phyloP scores from a whole-genome alignment of 2,888 invertebrate species.

The Leptinotarsa juncta region DNA sequence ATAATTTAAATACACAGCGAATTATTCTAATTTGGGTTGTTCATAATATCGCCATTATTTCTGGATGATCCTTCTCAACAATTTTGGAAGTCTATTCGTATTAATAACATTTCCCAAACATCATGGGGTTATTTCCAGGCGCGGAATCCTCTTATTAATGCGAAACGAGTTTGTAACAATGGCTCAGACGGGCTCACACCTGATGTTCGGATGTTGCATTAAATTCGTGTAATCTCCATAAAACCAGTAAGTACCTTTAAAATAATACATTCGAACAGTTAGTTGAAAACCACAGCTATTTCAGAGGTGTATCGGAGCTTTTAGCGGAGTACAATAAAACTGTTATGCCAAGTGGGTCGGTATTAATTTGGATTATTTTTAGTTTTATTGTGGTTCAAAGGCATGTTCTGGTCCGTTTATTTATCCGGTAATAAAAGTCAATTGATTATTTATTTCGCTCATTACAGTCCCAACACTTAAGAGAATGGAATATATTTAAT shows the following conservation, averaged over 20 bases:
- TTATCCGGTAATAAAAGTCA: not conserved
- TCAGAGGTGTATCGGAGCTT: constrained; percentile 11
- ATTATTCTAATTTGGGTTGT: not conserved
- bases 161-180: not conserved
- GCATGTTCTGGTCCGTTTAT: constrained; percentile 9
- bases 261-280: constrained; percentile 10
- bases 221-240: not conserved
- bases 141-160: constrained; percentile 3
- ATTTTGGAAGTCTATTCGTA: not conserved
- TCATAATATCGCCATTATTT: too few relatives aligned
- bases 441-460: not conserved
- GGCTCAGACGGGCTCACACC: constrained; percentile 4
- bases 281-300: not conserved
- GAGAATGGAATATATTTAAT: not conserved
- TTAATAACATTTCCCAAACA: constrained; percentile 1
- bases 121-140: not conserved
- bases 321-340: not conserved
- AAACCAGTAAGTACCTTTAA: constrained; percentile 9
- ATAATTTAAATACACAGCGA: too few relatives aligned
- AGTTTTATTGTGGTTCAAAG: constrained; percentile 12
- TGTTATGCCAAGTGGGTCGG: constrained; percentile 2
- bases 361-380: constrained; percentile 15
- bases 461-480: not conserved
- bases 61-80: not conserved
- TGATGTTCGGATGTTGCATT: constrained; percentile 7